Evolutionary conservation across 1,140 invertebrate genomes (phyloP), one percentile per base, ranked within the genome.

Genomic region (Chymomyza costata): DNA sequence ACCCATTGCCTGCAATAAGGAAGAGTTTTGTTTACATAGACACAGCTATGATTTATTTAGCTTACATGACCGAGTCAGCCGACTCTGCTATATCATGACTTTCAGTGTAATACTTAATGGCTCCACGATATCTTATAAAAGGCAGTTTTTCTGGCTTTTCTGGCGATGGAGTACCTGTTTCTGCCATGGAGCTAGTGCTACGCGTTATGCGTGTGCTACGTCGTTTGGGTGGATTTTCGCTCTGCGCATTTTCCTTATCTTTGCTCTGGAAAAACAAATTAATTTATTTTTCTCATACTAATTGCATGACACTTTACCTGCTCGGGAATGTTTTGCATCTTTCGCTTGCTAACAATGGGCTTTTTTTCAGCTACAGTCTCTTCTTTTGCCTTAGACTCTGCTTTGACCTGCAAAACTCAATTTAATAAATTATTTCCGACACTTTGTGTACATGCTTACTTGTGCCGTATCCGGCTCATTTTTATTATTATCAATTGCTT

Each of bases 31-130:
- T 10, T 17, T 1, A 11, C 18, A 25, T 1, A 14, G 6, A 16
- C 1, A 21, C 6, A 50, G 7, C 1, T n/a, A 8, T 1, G 2
- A 8, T 28, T 30, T 2, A 32, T 28, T 5, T 19, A 2, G 8
- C 86, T 84, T 86, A 90, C 89, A 90, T 82, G 57, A 90, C 76
- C 65, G 85, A 65, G 61, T 89, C 88, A 57, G 88, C 89, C 25
- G 84, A 76, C 15, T 73, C 74, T 19, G 88, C 89, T 85, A 87
- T 89, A 30, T 84, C 87, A 53, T 86, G 85, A 65, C 86, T 88
- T 43, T 87, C 86, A 40, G 86, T 87, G 21, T 65, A 61, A 73
- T 88, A 90, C 52, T 87, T 86, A 14, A 89, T 87, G 28, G 68
- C 73, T 6, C 88, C 89, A 7, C 69, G 62, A 62, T 88, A 90